Conservation (phyloP, 1,140 invertebrate species). For the Nomia melanderi region DNA sequence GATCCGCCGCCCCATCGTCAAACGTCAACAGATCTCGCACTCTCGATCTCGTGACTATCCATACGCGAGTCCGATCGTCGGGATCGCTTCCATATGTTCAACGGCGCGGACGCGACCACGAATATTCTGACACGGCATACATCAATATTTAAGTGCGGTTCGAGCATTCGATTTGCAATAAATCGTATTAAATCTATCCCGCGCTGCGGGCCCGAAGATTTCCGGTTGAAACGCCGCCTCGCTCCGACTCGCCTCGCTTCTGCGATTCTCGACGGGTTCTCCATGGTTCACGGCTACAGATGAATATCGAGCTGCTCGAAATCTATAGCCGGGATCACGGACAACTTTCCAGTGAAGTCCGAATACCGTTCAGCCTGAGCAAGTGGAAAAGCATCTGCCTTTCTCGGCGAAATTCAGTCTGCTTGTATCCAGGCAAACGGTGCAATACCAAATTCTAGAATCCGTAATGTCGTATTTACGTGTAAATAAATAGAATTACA, state of each 20-base stretch:
- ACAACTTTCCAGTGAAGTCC: background rate
- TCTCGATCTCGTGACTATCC: slow-evolving; percentile 14
- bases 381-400: too few species aligned
- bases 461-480: too few species aligned
- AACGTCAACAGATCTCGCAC: background rate
- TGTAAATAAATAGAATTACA: too few species aligned
- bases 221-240: background rate
- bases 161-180: slow-evolving; percentile 28
- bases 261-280: background rate
- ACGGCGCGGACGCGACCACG: background rate
- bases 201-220: background rate
- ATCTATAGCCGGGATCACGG: background rate
- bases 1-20: background rate
- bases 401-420: too few species aligned
- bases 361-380: too few species aligned
- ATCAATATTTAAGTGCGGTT: slow-evolving; percentile 38
- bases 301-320: background rate
- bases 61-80: slow-evolving; percentile 13
- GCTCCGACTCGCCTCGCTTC: too few species aligned
- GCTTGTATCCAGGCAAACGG: too few species aligned
- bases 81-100: background rate
- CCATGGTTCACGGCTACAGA: background rate
- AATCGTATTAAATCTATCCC: slow-evolving; percentile 32
- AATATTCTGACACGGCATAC: slow-evolving; percentile 37
- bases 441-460: too few species aligned